phyloP scores from a whole-genome alignment of 2,113 vertebrate species.

The Chelonoidis abingdonii region DNA sequence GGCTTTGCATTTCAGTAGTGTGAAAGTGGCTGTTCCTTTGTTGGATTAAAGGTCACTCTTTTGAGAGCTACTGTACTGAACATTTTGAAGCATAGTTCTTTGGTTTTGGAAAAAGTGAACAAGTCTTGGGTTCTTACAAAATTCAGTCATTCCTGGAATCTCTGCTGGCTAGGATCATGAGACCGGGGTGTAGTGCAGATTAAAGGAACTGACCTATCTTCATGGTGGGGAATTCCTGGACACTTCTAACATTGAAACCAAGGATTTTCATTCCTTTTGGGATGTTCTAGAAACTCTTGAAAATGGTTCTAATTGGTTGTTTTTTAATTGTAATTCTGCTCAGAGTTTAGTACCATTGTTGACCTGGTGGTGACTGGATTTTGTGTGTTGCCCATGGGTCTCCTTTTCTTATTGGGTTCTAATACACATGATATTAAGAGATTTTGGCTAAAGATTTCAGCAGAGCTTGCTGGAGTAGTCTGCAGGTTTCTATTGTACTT shows the following conservation, averaged over 20 bases:
- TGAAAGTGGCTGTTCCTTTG: background rate
- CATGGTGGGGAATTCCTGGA: slow-evolving; percentile 27
- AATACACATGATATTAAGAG: background rate
- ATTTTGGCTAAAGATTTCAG: background rate
- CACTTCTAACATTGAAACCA: background rate
- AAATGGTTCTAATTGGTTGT: slow-evolving; percentile 63
- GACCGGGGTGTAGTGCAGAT: slow-evolving; percentile 6
- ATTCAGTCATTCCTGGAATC: slow-evolving; percentile 23
- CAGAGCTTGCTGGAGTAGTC: background rate
- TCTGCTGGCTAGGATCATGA: slow-evolving; percentile 22
- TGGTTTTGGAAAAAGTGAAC: background rate
- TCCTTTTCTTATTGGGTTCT: background rate
- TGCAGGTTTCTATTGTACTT: background rate
- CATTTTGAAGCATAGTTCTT: background rate
- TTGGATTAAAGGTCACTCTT: background rate
- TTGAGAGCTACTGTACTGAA: background rate
- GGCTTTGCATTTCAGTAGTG: background rate
- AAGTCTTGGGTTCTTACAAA: slow-evolving; percentile 12
- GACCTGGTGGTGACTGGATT: slow-evolving; percentile 58
- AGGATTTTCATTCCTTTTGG: slow-evolving; percentile 34
- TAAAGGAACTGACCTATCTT: slow-evolving; percentile 32
- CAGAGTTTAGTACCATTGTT: slow-evolving; percentile 19
- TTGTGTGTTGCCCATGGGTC: slow-evolving; percentile 24
- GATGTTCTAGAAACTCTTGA: slow-evolving; percentile 49
- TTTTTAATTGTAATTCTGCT: slow-evolving; percentile 32